These are phyloP conservation scores for Bicyclus anynana DNA, from an alignment of 1,140 invertebrate genomes.

Conservation along the genomic window DNA sequence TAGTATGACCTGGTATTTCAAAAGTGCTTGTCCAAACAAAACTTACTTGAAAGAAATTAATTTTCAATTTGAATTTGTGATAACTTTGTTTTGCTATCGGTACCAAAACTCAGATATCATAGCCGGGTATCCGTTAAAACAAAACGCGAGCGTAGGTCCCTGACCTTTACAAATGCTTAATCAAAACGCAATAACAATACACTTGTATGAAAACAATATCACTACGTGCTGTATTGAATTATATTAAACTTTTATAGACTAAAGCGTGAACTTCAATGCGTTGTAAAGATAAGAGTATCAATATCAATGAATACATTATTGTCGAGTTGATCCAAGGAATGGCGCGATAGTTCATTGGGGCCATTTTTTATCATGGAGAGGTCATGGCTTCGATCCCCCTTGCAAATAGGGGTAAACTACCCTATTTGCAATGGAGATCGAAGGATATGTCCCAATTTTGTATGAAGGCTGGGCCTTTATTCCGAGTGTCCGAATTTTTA, in stretches of 20 bases:
- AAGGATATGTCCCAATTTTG: too few species aligned
- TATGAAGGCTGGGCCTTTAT: too few species aligned
- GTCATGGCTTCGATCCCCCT: too few species aligned
- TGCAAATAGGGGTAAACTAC: too few species aligned
- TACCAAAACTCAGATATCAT: constrained; percentile 49
- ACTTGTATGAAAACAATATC: background rate
- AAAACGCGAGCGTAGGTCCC: constrained; percentile 36
- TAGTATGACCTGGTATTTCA: too few species aligned
- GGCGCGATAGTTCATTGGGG: too few species aligned
- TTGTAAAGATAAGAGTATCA: background rate
- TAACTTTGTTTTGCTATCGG: constrained; percentile 23
- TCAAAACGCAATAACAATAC: constrained; percentile 23
- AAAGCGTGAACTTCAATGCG: background rate
- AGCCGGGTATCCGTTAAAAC: constrained; percentile 48
- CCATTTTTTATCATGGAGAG: too few species aligned
- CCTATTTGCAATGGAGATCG: too few species aligned
- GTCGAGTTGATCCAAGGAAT: too few species aligned
- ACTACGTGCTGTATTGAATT: background rate
- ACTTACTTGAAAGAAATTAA: background rate
- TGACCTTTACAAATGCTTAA: constrained; percentile 29
- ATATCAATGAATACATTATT: background rate
- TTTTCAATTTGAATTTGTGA: background rate
- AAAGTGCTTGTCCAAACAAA: too few species aligned
- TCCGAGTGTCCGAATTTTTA: too few species aligned
- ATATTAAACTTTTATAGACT: background rate